A percentile compares a stretch with the other conserved stretches of the same genome.
Evolutionary conservation across 2,888 invertebrate species (phyloP).

Genomic region (Iphiclides podalirius): DNA sequence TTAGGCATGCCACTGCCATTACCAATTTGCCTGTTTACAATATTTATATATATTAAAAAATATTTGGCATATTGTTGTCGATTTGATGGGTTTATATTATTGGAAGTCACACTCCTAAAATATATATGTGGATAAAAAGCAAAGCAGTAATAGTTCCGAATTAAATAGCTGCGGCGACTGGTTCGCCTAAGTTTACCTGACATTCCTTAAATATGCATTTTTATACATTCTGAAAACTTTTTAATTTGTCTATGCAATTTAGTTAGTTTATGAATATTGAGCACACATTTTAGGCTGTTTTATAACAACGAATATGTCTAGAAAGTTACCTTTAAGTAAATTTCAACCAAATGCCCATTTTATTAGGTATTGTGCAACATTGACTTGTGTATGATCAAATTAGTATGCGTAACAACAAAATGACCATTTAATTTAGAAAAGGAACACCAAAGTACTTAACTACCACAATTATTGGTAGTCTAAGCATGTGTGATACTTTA

Average conservation of each 20-base stretch:
- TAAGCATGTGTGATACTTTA: slow-evolving; percentile 12
- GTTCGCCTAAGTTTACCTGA: slow-evolving; percentile 45
- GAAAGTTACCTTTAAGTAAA: slow-evolving; percentile 50
- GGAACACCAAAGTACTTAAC: slow-evolving; percentile 13
- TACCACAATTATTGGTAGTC: slow-evolving; percentile 13
- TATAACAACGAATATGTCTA: slow-evolving; percentile 71
- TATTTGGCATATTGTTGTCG: slow-evolving; percentile 32
- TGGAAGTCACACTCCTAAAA: too few relatives aligned
- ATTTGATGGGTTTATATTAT: slow-evolving; percentile 29
- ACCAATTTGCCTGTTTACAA: slow-evolving; percentile 44
- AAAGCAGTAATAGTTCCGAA: slow-evolving; percentile 25
- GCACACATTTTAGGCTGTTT: slow-evolving; percentile 68
- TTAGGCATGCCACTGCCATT: slow-evolving; percentile 72
- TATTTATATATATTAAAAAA: slow-evolving; percentile 29
- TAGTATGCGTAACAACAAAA: background rate
- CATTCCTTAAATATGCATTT: slow-evolving; percentile 33
- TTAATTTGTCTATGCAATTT: slow-evolving; percentile 36
- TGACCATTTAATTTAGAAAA: background rate
- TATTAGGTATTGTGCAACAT: slow-evolving; percentile 33
- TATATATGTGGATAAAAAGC: slow-evolving; percentile 32
- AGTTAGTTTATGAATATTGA: slow-evolving; percentile 39
- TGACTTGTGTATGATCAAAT: slow-evolving; percentile 34
- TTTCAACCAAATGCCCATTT: slow-evolving; percentile 30
- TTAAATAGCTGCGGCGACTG: slow-evolving; percentile 44
- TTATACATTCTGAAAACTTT: slow-evolving; percentile 34